Conservation (phyloP, 1,140 invertebrate species). For the Heterodera carotae region DNA sequence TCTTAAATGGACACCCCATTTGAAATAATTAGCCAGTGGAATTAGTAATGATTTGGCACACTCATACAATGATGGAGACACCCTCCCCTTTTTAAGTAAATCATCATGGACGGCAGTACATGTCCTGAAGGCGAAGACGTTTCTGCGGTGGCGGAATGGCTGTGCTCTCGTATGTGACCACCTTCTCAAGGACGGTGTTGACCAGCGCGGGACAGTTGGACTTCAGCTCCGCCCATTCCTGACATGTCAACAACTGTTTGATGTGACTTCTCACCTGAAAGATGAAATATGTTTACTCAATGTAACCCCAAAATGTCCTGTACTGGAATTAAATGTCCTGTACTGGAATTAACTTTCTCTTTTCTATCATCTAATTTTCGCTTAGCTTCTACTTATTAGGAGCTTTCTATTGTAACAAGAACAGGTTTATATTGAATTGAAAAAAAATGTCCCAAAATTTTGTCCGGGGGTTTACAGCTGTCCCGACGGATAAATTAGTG, state of each 20-base stretch:
- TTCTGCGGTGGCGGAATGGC: conserved; percentile 41
- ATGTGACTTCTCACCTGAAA: conserved; percentile 42
- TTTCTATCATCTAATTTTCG: no score
- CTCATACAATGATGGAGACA: not conserved
- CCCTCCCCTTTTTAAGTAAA: not conserved
- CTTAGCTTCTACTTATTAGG: no score
- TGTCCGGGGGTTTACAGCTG: no score
- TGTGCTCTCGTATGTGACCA: conserved; percentile 32
- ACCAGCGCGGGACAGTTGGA: conserved; percentile 41
- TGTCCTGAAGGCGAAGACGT: conserved; percentile 41
- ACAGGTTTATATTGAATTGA: no score
- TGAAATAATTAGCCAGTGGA: no score
- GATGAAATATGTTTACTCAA: not conserved
- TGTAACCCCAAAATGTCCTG: not conserved
- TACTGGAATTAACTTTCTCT: no score
- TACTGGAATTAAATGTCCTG: no score
- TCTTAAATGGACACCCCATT: no score
- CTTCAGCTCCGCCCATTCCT: conserved; percentile 49
- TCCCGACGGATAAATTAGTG: no score
- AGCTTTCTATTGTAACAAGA: no score
- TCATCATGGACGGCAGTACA: conserved; percentile 33
- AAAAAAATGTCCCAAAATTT: no score
- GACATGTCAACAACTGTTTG: conserved; percentile 40
- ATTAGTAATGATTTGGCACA: not conserved
- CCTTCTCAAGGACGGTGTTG: conserved; percentile 50